phyloP scores from a whole-genome alignment of 35 echinoderm and acorn worm species.

The Apostichopus parvimensis region DNA sequence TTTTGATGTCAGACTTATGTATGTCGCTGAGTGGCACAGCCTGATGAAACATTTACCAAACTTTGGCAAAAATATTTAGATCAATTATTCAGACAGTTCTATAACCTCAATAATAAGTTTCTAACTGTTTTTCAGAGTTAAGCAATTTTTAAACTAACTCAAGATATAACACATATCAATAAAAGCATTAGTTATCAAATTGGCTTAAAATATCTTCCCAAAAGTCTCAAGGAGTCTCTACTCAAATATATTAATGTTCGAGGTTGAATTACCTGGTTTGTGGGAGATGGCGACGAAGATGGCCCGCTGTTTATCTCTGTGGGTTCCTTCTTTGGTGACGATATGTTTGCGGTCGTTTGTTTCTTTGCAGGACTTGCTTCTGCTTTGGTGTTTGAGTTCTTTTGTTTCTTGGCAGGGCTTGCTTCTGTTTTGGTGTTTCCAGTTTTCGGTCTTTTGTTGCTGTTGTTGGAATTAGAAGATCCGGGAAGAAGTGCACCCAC shows the following conservation, averaged over 20 bases:
- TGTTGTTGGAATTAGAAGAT: slow-evolving; percentile 21
- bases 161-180: no score
- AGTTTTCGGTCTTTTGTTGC: slow-evolving; percentile 6
- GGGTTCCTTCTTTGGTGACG: slow-evolving; percentile 43
- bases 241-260: not conserved
- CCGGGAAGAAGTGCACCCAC: slow-evolving; percentile 46
- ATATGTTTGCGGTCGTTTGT: slow-evolving; percentile 1
- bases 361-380: slow-evolving; percentile 11
- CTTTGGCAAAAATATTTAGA: no score
- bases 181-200: no score
- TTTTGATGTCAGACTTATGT: no score
- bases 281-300: not conserved
- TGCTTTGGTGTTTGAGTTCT: not conserved
- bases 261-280: slow-evolving; percentile 45
- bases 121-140: no score
- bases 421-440: not conserved
- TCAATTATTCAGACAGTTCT: no score
- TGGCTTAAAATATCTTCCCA: no score
- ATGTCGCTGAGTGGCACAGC: no score
- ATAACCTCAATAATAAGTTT: no score
- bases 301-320: slow-evolving; percentile 12
- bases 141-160: no score
- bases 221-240: no score
- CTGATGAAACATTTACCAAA: no score
- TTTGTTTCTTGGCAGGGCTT: slow-evolving; percentile 71